Conservation (phyloP, 2,797 vertebrate species). For the Pygocentrus nattereri region DNA sequence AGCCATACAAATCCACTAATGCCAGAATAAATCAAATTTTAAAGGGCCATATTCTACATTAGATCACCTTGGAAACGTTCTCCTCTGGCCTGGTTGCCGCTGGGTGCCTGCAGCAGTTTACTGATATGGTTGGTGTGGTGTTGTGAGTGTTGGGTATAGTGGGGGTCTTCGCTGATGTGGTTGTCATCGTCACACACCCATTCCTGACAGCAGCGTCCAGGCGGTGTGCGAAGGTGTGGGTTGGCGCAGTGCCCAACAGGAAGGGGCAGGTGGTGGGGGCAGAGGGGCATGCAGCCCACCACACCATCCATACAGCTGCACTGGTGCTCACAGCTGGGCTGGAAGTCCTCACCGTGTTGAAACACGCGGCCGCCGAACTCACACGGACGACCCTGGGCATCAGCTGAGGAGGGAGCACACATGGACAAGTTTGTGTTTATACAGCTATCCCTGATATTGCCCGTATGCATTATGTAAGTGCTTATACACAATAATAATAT, state of each 20-base stretch:
- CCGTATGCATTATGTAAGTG: neutral
- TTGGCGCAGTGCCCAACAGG: conserved; percentile 69
- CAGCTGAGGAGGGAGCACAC: conserved; percentile 63
- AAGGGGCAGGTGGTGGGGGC: conserved; percentile 73
- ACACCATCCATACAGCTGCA: conserved; percentile 81
- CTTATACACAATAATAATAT: too few relatives aligned
- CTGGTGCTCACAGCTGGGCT: conserved; percentile 79
- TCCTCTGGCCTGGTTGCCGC: conserved; percentile 36
- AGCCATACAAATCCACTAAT: too few relatives aligned
- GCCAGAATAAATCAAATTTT: too few relatives aligned
- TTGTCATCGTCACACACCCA: conserved; percentile 79
- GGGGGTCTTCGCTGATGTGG: conserved; percentile 72
- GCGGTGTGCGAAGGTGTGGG: conserved; percentile 61
- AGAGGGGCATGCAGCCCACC: conserved; percentile 83
- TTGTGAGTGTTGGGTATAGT: conserved; percentile 41
- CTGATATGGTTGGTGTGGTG: conserved; percentile 73
- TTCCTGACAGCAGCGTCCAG: conserved; percentile 74
- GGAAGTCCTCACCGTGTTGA: conserved; percentile 82
- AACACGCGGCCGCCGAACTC: conserved; percentile 76
- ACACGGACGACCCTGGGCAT: conserved; percentile 78
- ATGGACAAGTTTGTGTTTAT: neutral
- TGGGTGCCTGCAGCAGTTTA: conserved; percentile 55
- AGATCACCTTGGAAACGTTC: conserved; percentile 66
- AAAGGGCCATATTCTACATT: too few relatives aligned
- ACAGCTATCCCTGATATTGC: neutral